phyloP scores from a whole-genome alignment of 2,888 invertebrate genomes.

The Siphlonurus alternatus region DNA sequence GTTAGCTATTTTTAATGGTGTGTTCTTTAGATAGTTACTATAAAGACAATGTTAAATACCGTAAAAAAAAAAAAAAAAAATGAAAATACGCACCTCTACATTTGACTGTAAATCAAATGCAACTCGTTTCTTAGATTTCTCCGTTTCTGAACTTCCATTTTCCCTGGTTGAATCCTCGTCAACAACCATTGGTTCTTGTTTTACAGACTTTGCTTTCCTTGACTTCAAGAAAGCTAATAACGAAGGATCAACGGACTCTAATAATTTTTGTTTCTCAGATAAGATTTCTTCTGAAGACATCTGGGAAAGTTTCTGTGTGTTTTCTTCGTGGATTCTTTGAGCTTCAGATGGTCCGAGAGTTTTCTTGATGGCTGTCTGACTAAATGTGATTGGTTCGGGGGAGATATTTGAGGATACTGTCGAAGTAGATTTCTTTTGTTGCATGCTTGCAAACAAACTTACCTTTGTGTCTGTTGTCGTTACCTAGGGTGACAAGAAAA shows the following conservation, averaged over 20 bases:
- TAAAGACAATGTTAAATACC: too few species aligned
- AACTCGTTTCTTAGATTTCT: too few species aligned
- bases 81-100: background rate
- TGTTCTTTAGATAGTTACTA: too few species aligned
- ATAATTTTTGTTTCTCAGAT: conserved; percentile 49
- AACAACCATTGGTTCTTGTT: too few species aligned
- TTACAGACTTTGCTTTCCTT: too few species aligned
- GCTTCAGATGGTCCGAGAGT: background rate
- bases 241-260: conserved; percentile 43
- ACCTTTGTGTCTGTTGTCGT: conserved; percentile 7
- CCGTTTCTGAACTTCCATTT: background rate
- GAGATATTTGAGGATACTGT: background rate
- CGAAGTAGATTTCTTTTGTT: conserved; percentile 14
- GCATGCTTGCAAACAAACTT: conserved; percentile 17
- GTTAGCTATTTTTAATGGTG: too few species aligned
- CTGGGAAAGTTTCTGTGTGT: conserved; percentile 41
- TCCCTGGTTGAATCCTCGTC: background rate
- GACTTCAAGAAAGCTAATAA: background rate
- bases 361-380: conserved; percentile 13
- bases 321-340: conserved; percentile 49
- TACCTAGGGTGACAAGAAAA: too few species aligned
- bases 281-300: conserved; percentile 62
- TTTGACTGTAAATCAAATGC: background rate
- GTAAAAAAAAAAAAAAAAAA: background rate
- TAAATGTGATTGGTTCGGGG: too few species aligned